Evolutionary conservation across 1,140 invertebrate genomes (phyloP), one percentile per base, ranked within the genome.

Genomic region (Euwallacea fornicatus): DNA sequence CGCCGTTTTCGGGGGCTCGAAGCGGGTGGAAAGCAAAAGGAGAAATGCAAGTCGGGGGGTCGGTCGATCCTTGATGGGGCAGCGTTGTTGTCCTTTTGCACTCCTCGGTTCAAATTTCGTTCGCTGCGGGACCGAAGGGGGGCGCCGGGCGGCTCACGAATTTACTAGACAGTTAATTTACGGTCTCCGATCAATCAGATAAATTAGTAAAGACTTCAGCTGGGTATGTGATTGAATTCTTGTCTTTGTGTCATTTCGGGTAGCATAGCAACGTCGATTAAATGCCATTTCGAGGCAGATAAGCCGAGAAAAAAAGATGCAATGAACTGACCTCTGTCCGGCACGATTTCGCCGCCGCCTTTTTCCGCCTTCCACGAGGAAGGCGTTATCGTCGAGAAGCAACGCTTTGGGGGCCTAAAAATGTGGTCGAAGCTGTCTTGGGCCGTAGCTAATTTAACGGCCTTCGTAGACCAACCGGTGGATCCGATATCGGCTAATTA

Each of bases 21-120:
- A 46, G 60, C 33, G 21, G 59, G 67, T 10, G 46, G 53, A 63
- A 69, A 69, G 58, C 55, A 69, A 69, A 59, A 59, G 67, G 67
- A 58, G 67, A 55, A 69, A 69, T 62, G 59, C 58, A 61, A 69
- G 6, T 63, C 33, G 44, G 67, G 66, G 67, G 59, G 54, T 69
- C 67, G 67, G 67, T 69, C 67, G 67, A 69, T 69, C 67, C 67
- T 69, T 69, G 67, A 69, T 63, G 67, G 67, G 11, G 42, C 59
- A 53, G 41, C 60, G 67, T 69, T 46, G 67, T 63, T 59, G 67
- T 69, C 67, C 67, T 69, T 69, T 69, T 69, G 67, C 67, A 63
- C 67, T 41, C 55, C 16, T 42, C 56, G 66, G 56, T 55, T 69
- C 66, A 61, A 69, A 69, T 69, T 69, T 69, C 66, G 66, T 67